Evolutionary conservation across 2,888 invertebrate genomes (phyloP).

Genomic region (Idaea biselata): DNA sequence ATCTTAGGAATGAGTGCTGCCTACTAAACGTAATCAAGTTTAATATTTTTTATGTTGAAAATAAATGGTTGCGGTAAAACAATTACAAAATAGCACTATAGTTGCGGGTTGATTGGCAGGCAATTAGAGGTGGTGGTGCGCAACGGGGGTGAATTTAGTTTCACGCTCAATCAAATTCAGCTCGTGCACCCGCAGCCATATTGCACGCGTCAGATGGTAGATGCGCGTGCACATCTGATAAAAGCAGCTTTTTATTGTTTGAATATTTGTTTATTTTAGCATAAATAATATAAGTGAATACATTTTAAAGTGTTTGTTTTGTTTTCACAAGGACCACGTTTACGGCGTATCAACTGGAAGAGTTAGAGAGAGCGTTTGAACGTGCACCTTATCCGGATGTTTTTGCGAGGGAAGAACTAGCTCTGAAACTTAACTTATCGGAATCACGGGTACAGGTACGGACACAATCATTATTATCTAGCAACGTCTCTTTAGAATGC

Average conservation of each 20-base stretch:
- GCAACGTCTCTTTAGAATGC: too few relatives aligned
- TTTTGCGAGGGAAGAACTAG: slow-evolving; percentile 95
- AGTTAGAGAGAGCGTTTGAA: slow-evolving; percentile 95
- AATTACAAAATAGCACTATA: slow-evolving; percentile 49
- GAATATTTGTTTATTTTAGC: slow-evolving; percentile 29
- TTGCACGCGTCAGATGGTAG: slow-evolving; percentile 78
- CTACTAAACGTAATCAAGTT: neutral
- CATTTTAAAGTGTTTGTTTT: slow-evolving; percentile 15
- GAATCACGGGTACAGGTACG: slow-evolving; percentile 83
- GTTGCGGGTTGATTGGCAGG: slow-evolving; percentile 65
- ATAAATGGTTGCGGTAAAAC: slow-evolving; percentile 33
- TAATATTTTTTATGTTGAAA: neutral
- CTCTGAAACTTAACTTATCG: slow-evolving; percentile 92
- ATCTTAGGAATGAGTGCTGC: too few relatives aligned
- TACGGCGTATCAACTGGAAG: slow-evolving; percentile 96
- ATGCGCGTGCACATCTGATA: slow-evolving; percentile 41
- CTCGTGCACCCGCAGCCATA: slow-evolving; percentile 77
- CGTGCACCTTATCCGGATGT: slow-evolving; percentile 98
- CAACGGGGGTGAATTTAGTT: slow-evolving; percentile 77
- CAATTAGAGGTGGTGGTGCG: slow-evolving; percentile 64
- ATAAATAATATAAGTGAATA: slow-evolving; percentile 9
- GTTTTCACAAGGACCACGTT: slow-evolving; percentile 91
- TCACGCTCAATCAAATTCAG: slow-evolving; percentile 79
- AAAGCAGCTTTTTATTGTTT: slow-evolving; percentile 49
- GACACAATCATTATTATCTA: slow-evolving; percentile 3